Base-by-base conservation (phyloP, 2,888 invertebrate species). In the Scaptomyza caliginosa region DNA sequence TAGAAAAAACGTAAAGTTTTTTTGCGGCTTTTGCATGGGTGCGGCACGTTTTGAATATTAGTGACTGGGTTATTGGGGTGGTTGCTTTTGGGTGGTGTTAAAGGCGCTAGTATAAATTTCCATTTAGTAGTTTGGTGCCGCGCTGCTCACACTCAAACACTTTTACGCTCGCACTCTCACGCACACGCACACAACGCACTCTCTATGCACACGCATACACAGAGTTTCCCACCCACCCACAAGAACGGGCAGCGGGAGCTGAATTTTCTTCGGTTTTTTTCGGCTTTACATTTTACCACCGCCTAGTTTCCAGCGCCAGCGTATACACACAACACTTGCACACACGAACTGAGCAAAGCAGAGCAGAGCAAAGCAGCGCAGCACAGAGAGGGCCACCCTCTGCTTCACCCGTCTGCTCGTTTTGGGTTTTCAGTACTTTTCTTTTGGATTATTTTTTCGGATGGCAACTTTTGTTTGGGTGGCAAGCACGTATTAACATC, bases 301-400 rank as follows among this genome's bases (percentile, higher is more conserved):
- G 85, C 81, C 85, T 78, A 81, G 78, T 82, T 81, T 80, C 85
- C 79, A 82, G 79, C 83, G 78, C 85, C 83, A 73, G 64, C 76
- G 83, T 83, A 83, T 86, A 83, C 82, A 83, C 86, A 83, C 82
- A 80, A 75, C 73, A 73, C 74, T 73, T 69, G 72, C 72, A 73
- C 72, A 73, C 72, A 74, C 72, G 74, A 62, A 51, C 69, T 60
- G 57, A 72, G 73, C 76, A 76, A 60, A 68, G 54, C 76, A 58
- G 51, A 54, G 50, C 43, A 39, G n/a, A 49, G 36, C 38, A 65
- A 40, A n/a, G 62, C 64, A 30, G 64, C 64, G 58, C 39, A 54
- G 62, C 38, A 39, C 58, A 58, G 70, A 54, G 74, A 66, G 73
- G 57, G 54, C 71, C 73, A 74, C 73, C 72, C 72, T 68, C 62